Percentiles rank a stretch among this genome's conserved stretches.
phyloP scores from a whole-genome alignment of 1,140 invertebrate genomes.

The Orussus abietinus region DNA sequence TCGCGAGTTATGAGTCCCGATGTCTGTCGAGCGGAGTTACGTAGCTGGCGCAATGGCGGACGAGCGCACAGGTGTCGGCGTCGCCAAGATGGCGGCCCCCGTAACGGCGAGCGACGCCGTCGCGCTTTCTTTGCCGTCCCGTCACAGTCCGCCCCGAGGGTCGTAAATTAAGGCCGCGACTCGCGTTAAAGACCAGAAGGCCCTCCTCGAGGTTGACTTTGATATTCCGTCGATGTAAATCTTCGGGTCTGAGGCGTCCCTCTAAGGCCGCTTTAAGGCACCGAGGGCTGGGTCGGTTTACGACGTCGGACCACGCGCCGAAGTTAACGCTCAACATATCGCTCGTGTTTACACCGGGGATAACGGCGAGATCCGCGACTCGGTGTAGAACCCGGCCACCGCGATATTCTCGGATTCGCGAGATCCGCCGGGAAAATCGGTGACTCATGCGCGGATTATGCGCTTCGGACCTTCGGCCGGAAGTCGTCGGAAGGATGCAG shows the following conservation, averaged over 20 bases:
- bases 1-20: no score
- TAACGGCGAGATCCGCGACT: background rate
- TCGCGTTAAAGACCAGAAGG: background rate
- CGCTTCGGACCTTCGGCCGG: no score
- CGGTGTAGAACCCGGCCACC: no score
- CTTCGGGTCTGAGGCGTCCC: background rate
- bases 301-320: background rate
- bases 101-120: no score
- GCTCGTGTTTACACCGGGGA: no score
- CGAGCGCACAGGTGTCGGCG: no score
- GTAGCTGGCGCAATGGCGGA: no score
- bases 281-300: background rate
- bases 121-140: background rate
- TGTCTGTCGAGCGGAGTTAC: no score
- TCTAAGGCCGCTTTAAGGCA: background rate
- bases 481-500: no score
- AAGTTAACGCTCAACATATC: background rate
- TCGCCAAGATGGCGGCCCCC: no score
- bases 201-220: background rate
- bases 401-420: no score
- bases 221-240: constrained; percentile 1
- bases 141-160: background rate
- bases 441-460: background rate
- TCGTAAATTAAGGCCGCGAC: background rate
- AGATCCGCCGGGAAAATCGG: no score